Percentiles rank a stretch among this genome's conserved stretches.
phyloP scores from a whole-genome alignment of 53 echinoderm and acorn worm genomes.

The Zoroaster sp. region DNA sequence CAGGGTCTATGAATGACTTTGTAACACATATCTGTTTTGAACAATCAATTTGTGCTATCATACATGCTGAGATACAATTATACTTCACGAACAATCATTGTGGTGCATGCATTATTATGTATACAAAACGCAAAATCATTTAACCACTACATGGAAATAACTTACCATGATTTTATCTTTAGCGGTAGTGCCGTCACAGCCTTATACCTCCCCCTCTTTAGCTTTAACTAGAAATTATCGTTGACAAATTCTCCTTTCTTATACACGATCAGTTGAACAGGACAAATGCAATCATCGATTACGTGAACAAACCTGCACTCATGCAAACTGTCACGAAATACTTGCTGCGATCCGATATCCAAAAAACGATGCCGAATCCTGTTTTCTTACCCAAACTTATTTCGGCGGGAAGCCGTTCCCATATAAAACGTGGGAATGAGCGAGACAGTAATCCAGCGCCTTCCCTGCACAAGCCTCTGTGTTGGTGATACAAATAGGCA shows the following conservation, averaged over 20 bases:
- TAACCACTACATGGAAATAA: neutral
- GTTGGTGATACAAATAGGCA: constrained; percentile 32
- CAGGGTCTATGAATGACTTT: neutral
- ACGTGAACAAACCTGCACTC: neutral
- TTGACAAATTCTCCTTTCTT: neutral
- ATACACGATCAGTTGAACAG: neutral
- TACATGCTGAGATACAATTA: neutral
- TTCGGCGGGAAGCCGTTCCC: constrained; percentile 18
- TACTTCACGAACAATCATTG: too few species aligned
- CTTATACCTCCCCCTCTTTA: neutral
- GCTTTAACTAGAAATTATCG: neutral
- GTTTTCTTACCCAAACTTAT: constrained; percentile 16
- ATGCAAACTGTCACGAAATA: neutral
- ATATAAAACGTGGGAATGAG: neutral
- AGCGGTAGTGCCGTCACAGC: neutral
- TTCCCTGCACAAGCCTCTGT: neutral
- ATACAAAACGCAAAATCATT: neutral
- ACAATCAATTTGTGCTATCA: neutral
- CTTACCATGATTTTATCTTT: constrained; percentile 8
- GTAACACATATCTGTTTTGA: neutral
- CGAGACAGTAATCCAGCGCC: neutral
- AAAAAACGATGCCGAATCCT: neutral
- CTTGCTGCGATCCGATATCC: neutral
- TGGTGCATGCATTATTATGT: too few species aligned
- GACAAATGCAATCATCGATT: neutral